Evolutionary conservation across 1,140 invertebrate genomes (phyloP).

Genomic region (Calephelis nemesis): DNA sequence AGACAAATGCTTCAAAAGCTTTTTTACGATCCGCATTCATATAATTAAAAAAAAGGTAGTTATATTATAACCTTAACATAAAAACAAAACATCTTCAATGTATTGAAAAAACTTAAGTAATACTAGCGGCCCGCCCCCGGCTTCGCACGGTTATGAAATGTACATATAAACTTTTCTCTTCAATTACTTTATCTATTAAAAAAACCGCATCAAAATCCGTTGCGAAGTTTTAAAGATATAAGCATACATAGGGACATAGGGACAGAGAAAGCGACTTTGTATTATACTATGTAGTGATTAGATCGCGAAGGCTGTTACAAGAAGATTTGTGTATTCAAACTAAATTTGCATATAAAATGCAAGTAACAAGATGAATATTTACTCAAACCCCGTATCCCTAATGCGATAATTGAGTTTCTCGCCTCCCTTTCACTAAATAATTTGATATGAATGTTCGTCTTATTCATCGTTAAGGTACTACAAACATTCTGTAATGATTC

Average conservation of each 20-base stretch:
- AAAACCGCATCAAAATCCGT: background rate
- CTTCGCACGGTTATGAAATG: too few relatives aligned
- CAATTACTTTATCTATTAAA: too few relatives aligned
- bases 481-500: background rate
- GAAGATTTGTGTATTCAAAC: constrained; percentile 11
- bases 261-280: too few relatives aligned
- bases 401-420: constrained; percentile 17
- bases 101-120: background rate
- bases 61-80: too few relatives aligned
- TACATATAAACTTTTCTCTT: too few relatives aligned
- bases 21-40: too few relatives aligned
- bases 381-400: constrained; percentile 7
- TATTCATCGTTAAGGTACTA: background rate
- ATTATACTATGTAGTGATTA: background rate
- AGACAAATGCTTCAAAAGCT: too few relatives aligned
- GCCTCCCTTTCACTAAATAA: constrained; percentile 19
- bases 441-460: constrained; percentile 1
- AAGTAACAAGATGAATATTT: constrained; percentile 20
- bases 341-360: constrained; percentile 17
- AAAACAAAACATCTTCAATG: too few relatives aligned
- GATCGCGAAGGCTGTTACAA: background rate
- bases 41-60: too few relatives aligned
- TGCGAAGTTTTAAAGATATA: too few relatives aligned
- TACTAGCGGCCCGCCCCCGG: too few relatives aligned
- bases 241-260: too few relatives aligned